Evolutionary conservation across 30 jellyfish, hydroid and myxozoan species (phyloP), one percentile per base, ranked within the genome.

Genomic region (Aurelia aurita): DNA sequence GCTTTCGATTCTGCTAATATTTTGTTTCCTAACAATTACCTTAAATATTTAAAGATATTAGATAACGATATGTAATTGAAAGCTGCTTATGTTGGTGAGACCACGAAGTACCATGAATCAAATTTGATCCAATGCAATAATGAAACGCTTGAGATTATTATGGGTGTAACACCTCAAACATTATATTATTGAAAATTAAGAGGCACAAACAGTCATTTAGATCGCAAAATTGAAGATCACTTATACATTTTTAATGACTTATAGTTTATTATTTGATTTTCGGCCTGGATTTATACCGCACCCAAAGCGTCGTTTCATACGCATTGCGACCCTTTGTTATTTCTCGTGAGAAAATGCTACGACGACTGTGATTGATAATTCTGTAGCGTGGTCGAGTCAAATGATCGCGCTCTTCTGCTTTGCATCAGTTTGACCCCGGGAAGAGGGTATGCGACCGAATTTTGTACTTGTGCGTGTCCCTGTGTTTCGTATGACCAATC

Each of bases 181-280:
- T 39, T 39, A 55, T 55, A 55, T 55, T 14, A 55, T 19, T 55
- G 67, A 55, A 16, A n/a, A 55, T 55, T 55, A 19, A 55, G 7
- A 6, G 67, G 29, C 31, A 55, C 67, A 55, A 19, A 39, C 51
- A 39, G 51, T 39, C 51, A 39, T 39, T 39, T 39, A 39, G 51
- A 1, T 39, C 16, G 51, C 39, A 61, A 69, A 69, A 69, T 69
- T 69, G 66, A 35, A 35, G 82, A 69, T 69, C 66, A 69, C n/a
- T 27, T 69, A 69, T 69, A 0, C 15, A 69, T 69, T 44, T 69
- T 46, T 66, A 66, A 66, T 39, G 51, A 39, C 7, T 55, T 55
- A 0, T 8, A 55, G 67, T 55, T 55, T 55, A 22, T 55, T 55
- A 55, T 55, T 55, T 55, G 67, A 55, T 55, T 55, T 55, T n/a